Evolutionary conservation across 53 echinoderm and acorn worm genomes (phyloP), one percentile per base, ranked within the genome.

Genomic region (Astropecten irregularis): DNA sequence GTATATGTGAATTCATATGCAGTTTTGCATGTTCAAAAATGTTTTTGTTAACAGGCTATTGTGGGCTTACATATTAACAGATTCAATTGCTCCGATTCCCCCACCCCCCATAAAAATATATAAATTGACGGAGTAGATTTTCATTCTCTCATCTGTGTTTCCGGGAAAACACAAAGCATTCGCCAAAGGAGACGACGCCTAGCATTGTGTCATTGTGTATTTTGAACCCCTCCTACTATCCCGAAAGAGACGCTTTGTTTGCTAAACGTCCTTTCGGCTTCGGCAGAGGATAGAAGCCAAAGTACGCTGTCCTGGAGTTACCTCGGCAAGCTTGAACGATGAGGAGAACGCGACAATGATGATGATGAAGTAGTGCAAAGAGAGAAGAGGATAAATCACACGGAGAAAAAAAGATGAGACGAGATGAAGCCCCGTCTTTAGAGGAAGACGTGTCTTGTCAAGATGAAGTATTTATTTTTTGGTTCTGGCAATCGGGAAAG

Each of bases 251-350:
- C 31, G 9, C 71, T 19, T 26, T 71, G 35, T 71, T 71, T 50
- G 34, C 52, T 0, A 36, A 32, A n/a, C 18, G 71, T 33, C 71
- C 46, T 57, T 40, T 76, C 57, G 13, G 28, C 56, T 76, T 56
- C 37, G 40, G 76, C 25, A 20, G 5, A 13, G 58, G 30, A 58
- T 39, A 27, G 18, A 14, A 40, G 56, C 74, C 58, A 76, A 57
- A 76, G 76, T 76, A 57, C 76, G 14, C 40, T 76, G 56, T 76
- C 76, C 76, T 56, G 40, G 40, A 76, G 76, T 76, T 54, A 76
- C 76, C 76, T 25, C 76, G 0, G 8, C 36, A 29, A 20, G 0
- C 0, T 6, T 50, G 30, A 25, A 13, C 34, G 20, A 23, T 5
- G 54, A 46, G 52, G 13, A 50, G 33, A 34, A 27, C 22, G 40